Evolutionary conservation across 2,888 invertebrate species (phyloP).

Genomic region (Bibio marci): DNA sequence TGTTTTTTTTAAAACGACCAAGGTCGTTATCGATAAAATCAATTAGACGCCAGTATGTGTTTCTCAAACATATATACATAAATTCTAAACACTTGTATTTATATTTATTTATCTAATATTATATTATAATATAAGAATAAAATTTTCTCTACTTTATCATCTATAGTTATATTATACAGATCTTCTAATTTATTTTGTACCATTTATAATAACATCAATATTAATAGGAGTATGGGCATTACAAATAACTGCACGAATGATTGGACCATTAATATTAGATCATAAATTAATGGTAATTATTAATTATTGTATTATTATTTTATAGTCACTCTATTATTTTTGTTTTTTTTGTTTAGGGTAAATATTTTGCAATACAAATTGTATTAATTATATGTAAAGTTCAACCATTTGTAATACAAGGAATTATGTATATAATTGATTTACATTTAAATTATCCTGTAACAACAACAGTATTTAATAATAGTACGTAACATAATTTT

Average conservation of each 20-base stretch:
- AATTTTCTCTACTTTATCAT: too few species aligned
- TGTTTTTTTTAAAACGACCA: too few species aligned
- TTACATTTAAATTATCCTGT: too few species aligned
- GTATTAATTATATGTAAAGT: not conserved
- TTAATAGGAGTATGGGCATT: slow-evolving; percentile 24
- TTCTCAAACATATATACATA: too few species aligned
- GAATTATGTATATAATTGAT: not conserved
- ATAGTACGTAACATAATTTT: too few species aligned
- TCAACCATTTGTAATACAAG: not conserved
- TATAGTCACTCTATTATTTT: not conserved
- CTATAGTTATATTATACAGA: slow-evolving; percentile 15
- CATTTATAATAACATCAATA: slow-evolving; percentile 24
- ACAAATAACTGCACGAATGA: slow-evolving; percentile 23
- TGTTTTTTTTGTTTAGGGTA: not conserved
- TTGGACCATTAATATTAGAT: slow-evolving; percentile 18
- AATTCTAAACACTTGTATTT: too few species aligned
- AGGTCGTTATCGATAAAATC: too few species aligned
- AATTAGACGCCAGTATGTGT: too few species aligned
- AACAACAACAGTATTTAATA: too few species aligned
- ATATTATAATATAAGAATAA: too few species aligned
- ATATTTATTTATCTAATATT: too few species aligned
- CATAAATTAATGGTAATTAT: slow-evolving; percentile 18
- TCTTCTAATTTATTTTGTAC: slow-evolving; percentile 22
- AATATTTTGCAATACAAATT: not conserved
- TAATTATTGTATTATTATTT: not conserved